Percentiles rank a stretch among this genome's conserved stretches.
phyloP scores from a whole-genome alignment of 2,797 vertebrate genomes.

The Chelmon rostratus region DNA sequence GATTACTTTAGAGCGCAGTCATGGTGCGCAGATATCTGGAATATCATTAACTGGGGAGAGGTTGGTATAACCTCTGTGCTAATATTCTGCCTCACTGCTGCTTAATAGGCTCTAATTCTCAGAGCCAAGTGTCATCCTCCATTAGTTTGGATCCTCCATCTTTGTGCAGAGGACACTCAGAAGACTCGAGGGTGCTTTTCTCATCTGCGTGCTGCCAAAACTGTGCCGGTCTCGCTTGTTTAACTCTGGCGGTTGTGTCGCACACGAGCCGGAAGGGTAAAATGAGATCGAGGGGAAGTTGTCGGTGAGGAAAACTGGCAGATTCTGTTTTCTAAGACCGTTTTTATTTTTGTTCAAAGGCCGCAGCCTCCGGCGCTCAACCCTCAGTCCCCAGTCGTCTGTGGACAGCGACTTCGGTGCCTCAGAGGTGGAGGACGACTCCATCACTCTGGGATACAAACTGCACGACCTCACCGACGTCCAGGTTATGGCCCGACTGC shows the following conservation, averaged over 20 bases:
- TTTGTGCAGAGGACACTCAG: slow-evolving; percentile 22
- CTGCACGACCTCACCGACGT: slow-evolving; percentile 96
- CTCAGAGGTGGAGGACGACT: slow-evolving; percentile 90
- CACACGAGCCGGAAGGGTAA: neutral
- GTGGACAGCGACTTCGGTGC: slow-evolving; percentile 89
- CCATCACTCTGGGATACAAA: slow-evolving; percentile 93
- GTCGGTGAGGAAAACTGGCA: neutral
- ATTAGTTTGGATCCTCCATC: slow-evolving; percentile 43
- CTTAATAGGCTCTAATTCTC: slow-evolving; percentile 42
- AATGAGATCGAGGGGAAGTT: neutral
- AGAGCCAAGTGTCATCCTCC: slow-evolving; percentile 26
- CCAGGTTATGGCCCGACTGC: slow-evolving; percentile 97
- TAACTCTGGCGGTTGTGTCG: neutral
- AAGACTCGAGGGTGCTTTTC: slow-evolving; percentile 28
- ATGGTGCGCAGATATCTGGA: neutral
- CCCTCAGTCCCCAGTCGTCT: slow-evolving; percentile 90
- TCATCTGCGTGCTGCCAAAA: slow-evolving; percentile 13
- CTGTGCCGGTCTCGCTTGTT: neutral
- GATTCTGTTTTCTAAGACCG: neutral
- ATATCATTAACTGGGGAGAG: slow-evolving; percentile 27
- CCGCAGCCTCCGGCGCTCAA: slow-evolving; percentile 75
- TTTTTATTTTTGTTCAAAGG: slow-evolving; percentile 38
- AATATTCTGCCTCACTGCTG: slow-evolving; percentile 32
- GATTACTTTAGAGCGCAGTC: slow-evolving; percentile 20
- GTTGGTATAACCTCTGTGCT: slow-evolving; percentile 40